Conservation (phyloP, 2,888 invertebrate species). For the Sclerodermus sp. region DNA sequence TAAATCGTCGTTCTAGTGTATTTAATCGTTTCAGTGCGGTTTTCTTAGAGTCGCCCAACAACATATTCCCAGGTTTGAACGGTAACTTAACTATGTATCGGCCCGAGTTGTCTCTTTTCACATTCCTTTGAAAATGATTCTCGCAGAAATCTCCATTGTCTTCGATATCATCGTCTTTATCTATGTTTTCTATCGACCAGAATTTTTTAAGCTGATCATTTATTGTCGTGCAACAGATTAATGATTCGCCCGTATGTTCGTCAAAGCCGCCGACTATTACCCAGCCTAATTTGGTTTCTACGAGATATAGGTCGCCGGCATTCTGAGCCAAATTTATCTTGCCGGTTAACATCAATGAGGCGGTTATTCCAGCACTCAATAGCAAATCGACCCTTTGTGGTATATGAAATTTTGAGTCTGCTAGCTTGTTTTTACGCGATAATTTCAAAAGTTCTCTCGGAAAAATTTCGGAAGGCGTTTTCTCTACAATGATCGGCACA, state of each 20-base stretch:
- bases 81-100: conserved; percentile 8
- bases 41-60: background rate
- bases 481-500: background rate
- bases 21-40: background rate
- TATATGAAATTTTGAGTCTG: conserved; percentile 14
- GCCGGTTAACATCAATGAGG: conserved; percentile 13
- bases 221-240: background rate
- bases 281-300: conserved; percentile 19
- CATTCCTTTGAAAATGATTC: conserved; percentile 3
- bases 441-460: background rate
- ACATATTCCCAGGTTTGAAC: background rate
- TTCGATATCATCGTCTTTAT: background rate
- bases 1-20: background rate
- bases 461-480: background rate
- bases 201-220: conserved; percentile 9
- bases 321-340: conserved; percentile 11
- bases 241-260: background rate
- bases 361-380: conserved; percentile 10
- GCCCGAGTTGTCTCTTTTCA: background rate
- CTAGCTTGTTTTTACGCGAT: background rate
- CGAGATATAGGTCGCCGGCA: conserved; percentile 6
- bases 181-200: conserved; percentile 6
- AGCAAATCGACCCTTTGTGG: conserved; percentile 11
- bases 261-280: conserved; percentile 17
- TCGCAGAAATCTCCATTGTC: conserved; percentile 5